phyloP scores from a whole-genome alignment of 2,113 vertebrate genomes.

The Cyanocitta stelleri region DNA sequence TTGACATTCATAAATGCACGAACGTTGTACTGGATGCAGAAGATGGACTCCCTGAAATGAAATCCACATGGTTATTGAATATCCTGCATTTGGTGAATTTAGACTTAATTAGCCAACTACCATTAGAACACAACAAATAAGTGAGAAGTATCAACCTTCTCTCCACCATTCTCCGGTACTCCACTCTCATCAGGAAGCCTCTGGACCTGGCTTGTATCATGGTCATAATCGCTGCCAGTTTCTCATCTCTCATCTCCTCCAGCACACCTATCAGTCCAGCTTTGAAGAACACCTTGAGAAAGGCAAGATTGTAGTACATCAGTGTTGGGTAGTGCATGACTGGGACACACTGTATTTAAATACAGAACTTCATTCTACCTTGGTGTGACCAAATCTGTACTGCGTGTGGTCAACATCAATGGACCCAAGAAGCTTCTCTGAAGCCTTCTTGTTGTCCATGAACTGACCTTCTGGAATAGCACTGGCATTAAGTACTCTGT shows the following conservation, averaged over 20 bases:
- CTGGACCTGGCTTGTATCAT: conserved; percentile 80
- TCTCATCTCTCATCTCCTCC: conserved; percentile 82
- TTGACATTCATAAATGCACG: conserved; percentile 86
- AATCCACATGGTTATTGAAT: not conserved
- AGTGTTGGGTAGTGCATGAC: not conserved
- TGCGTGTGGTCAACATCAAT: conserved; percentile 84
- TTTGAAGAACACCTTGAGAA: conserved; percentile 85
- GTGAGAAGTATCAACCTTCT: conserved; percentile 63
- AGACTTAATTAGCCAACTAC: not conserved
- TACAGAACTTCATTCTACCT: conserved; percentile 65
- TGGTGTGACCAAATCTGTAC: conserved; percentile 87
- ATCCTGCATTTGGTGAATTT: not conserved
- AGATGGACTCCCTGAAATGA: conserved; percentile 72
- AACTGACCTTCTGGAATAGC: conserved; percentile 13
- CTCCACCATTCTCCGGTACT: conserved; percentile 82
- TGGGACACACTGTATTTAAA: not conserved
- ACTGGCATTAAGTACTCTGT: conserved; percentile 75
- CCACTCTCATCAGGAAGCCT: conserved; percentile 80
- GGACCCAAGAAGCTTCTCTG: conserved; percentile 84
- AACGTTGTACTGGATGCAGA: conserved; percentile 83
- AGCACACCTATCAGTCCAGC: conserved; percentile 82
- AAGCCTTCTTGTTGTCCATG: conserved; percentile 73
- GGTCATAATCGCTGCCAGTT: conserved; percentile 83
- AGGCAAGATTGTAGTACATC: not conserved
- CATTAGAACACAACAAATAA: not conserved